A percentile compares a stretch with the other conserved stretches of the same genome.
Evolutionary conservation across 2,113 vertebrate genomes (phyloP).

Genomic region (Mobula hypostoma): DNA sequence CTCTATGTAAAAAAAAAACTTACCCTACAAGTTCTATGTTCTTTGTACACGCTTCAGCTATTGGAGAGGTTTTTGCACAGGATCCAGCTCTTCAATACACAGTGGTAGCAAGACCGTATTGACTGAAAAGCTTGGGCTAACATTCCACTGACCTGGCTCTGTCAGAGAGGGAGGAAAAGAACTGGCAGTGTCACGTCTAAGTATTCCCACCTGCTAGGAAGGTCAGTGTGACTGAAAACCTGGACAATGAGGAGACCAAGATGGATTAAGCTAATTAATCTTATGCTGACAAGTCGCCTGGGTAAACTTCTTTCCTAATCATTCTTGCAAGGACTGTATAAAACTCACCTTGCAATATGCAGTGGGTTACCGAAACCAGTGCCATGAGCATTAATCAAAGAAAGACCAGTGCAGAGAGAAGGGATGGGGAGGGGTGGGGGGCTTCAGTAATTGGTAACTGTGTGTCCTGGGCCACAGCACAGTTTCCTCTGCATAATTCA

Average conservation of each 20-base stretch:
- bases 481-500: slow-evolving; percentile 48
- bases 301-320: slow-evolving; percentile 49
- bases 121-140: slow-evolving; percentile 48
- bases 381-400: slow-evolving; percentile 52
- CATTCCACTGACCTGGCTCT: slow-evolving; percentile 61
- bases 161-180: slow-evolving; percentile 52
- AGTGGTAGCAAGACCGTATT: slow-evolving; percentile 38
- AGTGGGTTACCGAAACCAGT: slow-evolving; percentile 45
- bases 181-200: slow-evolving; percentile 53
- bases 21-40: too few relatives aligned
- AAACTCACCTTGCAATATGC: slow-evolving; percentile 42
- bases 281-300: slow-evolving; percentile 54
- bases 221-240: slow-evolving; percentile 54
- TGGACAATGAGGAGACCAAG: slow-evolving; percentile 69
- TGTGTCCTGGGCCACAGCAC: slow-evolving; percentile 45
- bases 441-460: neutral
- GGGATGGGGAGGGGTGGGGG: neutral
- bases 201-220: slow-evolving; percentile 69
- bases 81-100: too few relatives aligned
- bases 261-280: slow-evolving; percentile 79
- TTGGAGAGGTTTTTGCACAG: too few relatives aligned
- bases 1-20: too few relatives aligned
- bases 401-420: slow-evolving; percentile 37
- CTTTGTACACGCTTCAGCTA: too few relatives aligned
- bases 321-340: slow-evolving; percentile 48